Conservation (phyloP, 2,888 invertebrate species). For the Heliconius cydno region DNA sequence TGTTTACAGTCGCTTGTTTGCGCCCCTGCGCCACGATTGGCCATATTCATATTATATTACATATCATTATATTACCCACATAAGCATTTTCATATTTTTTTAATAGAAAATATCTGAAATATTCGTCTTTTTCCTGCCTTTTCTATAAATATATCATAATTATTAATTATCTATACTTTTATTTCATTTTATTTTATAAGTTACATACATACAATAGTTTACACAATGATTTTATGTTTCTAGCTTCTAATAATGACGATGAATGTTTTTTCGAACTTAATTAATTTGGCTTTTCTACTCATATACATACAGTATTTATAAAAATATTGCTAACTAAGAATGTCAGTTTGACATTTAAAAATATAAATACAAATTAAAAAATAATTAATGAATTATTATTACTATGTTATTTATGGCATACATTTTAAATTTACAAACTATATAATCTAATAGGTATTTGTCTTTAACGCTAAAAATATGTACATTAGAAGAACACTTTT, state of each 20-base stretch:
- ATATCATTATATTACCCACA: too few species aligned
- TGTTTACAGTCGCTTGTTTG: too few species aligned
- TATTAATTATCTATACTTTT: not conserved
- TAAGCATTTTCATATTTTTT: too few species aligned
- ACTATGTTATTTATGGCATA: not conserved
- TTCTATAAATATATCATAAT: not conserved
- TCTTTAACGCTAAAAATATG: conserved; percentile 14
- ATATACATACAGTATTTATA: not conserved
- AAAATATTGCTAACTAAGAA: not conserved
- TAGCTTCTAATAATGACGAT: conserved; percentile 22
- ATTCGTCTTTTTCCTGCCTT: not conserved
- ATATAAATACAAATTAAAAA: not conserved
- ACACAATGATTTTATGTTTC: conserved; percentile 25
- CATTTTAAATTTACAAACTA: conserved; percentile 8
- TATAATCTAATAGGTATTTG: conserved; percentile 14
- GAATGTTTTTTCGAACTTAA: not conserved
- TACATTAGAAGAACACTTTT: conserved; percentile 26
- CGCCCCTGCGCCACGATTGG: too few species aligned
- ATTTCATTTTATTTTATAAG: not conserved
- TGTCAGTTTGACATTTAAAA: not conserved
- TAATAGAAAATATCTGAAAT: not conserved
- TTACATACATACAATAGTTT: conserved; percentile 16
- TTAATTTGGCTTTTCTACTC: conserved; percentile 4
- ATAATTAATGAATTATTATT: not conserved
- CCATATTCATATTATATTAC: too few species aligned